Evolutionary conservation across 1,140 invertebrate species (phyloP).

Genomic region (Drosophila dunni): DNA sequence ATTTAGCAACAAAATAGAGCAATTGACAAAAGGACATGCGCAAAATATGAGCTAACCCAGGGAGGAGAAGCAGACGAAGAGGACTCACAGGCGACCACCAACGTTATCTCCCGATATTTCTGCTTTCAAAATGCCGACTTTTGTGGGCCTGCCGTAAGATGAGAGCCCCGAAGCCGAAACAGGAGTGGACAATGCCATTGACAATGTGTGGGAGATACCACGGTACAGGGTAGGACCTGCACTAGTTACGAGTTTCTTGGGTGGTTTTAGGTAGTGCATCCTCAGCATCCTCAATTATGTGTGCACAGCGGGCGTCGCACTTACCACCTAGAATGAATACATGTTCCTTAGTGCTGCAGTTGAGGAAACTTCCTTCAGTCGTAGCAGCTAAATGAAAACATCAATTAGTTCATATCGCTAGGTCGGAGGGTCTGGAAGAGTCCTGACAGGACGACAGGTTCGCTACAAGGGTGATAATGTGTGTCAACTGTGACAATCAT

Average conservation of each 20-base stretch:
- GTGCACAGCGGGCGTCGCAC: constrained; percentile 83
- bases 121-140: constrained; percentile 67
- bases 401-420: constrained; percentile 76
- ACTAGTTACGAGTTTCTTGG: constrained; percentile 63
- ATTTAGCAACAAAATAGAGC: constrained; percentile 71
- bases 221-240: constrained; percentile 8
- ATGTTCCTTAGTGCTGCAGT: constrained; percentile 26
- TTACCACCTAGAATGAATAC: constrained; percentile 82
- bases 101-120: constrained; percentile 25
- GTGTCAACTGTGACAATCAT: constrained; percentile 81
- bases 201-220: constrained; percentile 50
- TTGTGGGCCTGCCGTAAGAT: constrained; percentile 64
- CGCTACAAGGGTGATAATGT: constrained; percentile 72
- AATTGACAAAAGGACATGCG: constrained; percentile 75
- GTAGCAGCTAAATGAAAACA: constrained; percentile 74
- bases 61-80: neutral
- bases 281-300: constrained; percentile 74
- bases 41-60: constrained; percentile 62
- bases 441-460: constrained; percentile 57
- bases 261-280: constrained; percentile 46
- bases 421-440: constrained; percentile 16
- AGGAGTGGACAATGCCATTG: constrained; percentile 77
- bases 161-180: constrained; percentile 60
- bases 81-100: constrained; percentile 52
- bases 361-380: neutral